Evolutionary conservation across 2,113 vertebrate genomes (phyloP).

Genomic region (Psittacus erithacus): DNA sequence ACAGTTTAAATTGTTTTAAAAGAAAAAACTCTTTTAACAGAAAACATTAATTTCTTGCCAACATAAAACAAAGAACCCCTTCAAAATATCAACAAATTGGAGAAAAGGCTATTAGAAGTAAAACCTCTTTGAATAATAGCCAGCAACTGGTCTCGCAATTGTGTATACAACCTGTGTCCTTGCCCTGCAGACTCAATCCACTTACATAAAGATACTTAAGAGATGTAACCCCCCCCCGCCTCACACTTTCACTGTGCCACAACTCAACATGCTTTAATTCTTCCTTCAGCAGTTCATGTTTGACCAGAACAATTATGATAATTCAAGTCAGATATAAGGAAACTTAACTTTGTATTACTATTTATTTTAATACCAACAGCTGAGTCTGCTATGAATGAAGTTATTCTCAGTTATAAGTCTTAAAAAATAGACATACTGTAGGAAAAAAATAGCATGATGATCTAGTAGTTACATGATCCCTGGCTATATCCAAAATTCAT

Average conservation of each 20-base stretch:
- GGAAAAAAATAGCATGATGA: neutral
- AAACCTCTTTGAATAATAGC: slow-evolving; percentile 42
- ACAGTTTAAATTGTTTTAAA: neutral
- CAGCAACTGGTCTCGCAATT: neutral
- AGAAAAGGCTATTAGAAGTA: slow-evolving; percentile 63
- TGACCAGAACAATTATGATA: neutral
- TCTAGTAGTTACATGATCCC: neutral
- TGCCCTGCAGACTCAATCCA: slow-evolving; percentile 9
- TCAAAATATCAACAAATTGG: slow-evolving; percentile 35
- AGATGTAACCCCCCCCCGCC: neutral
- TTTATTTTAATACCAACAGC: neutral
- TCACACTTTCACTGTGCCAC: neutral
- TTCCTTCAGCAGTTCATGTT: neutral
- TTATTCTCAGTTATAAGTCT: neutral
- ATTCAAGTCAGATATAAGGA: neutral
- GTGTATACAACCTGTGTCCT: neutral
- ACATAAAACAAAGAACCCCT: slow-evolving; percentile 50
- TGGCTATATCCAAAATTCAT: neutral
- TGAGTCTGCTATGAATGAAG: neutral
- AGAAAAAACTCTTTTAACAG: neutral
- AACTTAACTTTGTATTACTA: neutral
- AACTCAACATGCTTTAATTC: neutral
- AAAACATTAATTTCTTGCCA: slow-evolving; percentile 14
- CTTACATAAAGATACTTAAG: slow-evolving; percentile 49
- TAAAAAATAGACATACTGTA: neutral